Conservation (phyloP, 2,113 vertebrate genomes). For the Proteles cristata region DNA sequence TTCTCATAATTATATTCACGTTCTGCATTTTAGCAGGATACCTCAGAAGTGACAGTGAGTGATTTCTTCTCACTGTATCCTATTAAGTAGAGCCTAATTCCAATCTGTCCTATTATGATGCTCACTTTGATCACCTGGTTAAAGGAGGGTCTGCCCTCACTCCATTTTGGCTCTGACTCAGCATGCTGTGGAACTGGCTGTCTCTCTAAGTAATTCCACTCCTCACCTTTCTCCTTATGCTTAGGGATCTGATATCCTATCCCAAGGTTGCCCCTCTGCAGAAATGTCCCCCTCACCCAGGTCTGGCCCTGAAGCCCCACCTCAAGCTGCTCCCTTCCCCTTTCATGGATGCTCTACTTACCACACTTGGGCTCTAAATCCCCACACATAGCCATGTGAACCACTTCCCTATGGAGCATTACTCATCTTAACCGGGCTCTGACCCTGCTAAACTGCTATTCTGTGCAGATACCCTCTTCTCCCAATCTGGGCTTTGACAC, state of each 20-base stretch:
- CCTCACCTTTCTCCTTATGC: background rate
- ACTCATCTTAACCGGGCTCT: background rate
- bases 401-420: background rate
- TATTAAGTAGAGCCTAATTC: background rate
- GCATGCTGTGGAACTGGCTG: background rate
- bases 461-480: background rate
- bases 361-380: background rate
- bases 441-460: background rate
- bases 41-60: background rate
- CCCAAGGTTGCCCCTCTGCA: background rate
- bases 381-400: background rate
- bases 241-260: background rate
- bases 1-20: background rate
- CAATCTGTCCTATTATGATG: background rate
- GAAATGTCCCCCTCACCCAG: background rate
- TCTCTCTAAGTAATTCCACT: background rate
- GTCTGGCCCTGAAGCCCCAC: background rate
- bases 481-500: background rate
- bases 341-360: background rate
- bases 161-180: background rate
- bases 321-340: background rate
- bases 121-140: background rate
- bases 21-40: background rate
- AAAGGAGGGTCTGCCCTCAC: background rate
- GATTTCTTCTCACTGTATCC: background rate